phyloP scores from a whole-genome alignment of 2,797 vertebrate genomes.

The Lates japonicus region DNA sequence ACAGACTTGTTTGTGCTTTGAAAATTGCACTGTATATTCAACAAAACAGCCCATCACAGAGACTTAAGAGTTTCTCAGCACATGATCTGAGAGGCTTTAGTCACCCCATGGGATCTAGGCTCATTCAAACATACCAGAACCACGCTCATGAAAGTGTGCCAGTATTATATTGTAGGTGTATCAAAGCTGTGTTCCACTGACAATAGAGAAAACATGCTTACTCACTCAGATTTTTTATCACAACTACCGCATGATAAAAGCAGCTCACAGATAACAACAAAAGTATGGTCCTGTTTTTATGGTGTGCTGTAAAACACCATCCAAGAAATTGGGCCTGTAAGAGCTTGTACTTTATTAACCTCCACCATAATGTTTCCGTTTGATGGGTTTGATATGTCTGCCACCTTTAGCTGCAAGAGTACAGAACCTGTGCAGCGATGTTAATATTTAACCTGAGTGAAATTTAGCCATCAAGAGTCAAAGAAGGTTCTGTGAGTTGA shows the following conservation, averaged over 20 bases:
- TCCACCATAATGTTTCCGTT: background rate
- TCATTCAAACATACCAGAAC: background rate
- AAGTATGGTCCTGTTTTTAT: conserved; percentile 41
- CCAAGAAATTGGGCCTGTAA: background rate
- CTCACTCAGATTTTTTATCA: conserved; percentile 39
- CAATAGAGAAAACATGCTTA: conserved; percentile 15
- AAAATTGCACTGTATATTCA: background rate
- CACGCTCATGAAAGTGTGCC: background rate
- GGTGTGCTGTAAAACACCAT: conserved; percentile 25
- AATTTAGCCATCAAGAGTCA: background rate
- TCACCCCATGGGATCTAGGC: background rate
- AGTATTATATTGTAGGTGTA: background rate
- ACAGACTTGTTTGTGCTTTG: background rate
- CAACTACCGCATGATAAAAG: conserved; percentile 10
- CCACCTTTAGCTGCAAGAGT: background rate
- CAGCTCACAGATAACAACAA: conserved; percentile 1
- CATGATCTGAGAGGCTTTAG: background rate
- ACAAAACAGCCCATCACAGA: background rate
- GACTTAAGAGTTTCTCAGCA: background rate
- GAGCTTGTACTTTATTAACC: background rate
- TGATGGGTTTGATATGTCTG: background rate
- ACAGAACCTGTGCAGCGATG: background rate
- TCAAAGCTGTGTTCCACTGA: background rate
- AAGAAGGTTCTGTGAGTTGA: background rate
- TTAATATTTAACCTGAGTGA: conserved; percentile 1